phyloP scores from a whole-genome alignment of 2,888 invertebrate genomes.

The Hyles lineata region DNA sequence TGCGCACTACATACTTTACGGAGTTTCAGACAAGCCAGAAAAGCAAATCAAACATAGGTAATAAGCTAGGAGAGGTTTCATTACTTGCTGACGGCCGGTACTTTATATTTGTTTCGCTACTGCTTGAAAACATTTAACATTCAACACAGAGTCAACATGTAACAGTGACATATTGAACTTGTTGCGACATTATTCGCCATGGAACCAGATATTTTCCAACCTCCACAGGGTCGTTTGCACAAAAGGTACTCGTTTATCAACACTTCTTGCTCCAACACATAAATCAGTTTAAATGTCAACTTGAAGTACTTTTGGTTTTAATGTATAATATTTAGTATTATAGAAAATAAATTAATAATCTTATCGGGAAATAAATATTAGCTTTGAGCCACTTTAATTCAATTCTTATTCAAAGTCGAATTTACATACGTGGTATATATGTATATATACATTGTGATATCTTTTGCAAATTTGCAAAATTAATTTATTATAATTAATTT shows the following conservation, averaged over 20 bases:
- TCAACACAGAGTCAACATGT: constrained; percentile 2
- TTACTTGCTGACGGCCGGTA: neutral
- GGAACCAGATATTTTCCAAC: neutral
- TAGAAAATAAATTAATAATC: neutral
- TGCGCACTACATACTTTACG: constrained; percentile 44
- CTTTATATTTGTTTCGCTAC: neutral
- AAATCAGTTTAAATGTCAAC: too few species aligned
- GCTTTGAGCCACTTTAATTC: neutral
- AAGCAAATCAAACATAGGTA: constrained; percentile 47
- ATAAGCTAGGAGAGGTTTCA: constrained; percentile 41
- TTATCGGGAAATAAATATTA: neutral
- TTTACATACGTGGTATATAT: neutral
- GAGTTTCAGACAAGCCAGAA: constrained; percentile 42
- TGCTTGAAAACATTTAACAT: neutral
- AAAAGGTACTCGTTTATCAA: too few species aligned
- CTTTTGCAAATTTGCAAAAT: neutral
- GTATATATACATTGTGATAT: neutral
- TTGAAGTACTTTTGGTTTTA: too few species aligned
- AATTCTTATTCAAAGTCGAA: neutral
- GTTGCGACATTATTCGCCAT: neutral
- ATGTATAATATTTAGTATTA: too few species aligned
- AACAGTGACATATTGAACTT: neutral
- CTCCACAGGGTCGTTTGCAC: too few species aligned
- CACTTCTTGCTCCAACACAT: too few species aligned
- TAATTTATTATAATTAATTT: neutral